Conservation (phyloP, 2,113 vertebrate genomes). For the Smithornis capensis region DNA sequence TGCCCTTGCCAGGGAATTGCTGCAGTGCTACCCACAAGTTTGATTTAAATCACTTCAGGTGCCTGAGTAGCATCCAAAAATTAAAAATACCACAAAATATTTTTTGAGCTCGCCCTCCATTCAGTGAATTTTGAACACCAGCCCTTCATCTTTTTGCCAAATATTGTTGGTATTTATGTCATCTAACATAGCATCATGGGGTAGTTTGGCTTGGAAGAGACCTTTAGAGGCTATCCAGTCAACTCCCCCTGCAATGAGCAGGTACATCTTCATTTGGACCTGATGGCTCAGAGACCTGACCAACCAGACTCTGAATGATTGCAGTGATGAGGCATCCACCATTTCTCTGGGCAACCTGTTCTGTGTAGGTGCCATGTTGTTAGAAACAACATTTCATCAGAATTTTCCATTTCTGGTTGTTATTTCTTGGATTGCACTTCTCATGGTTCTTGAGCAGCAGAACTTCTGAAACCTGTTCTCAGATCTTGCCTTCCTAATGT, state of each 20-base stretch:
- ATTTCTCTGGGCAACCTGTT: no score
- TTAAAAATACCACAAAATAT: fast-evolving
- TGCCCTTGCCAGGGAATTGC: background rate
- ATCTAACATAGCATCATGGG: fast-evolving
- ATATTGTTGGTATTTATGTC: background rate
- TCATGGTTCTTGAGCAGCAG: background rate
- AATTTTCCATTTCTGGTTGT: background rate
- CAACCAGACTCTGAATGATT: background rate
- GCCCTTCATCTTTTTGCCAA: background rate
- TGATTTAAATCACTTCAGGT: background rate
- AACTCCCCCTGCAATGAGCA: background rate
- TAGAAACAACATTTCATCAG: fast-evolving
- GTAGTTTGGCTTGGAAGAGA: background rate
- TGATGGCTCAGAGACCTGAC: background rate
- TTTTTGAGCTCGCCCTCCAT: background rate
- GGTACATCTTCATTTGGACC: background rate
- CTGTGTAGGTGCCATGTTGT: background rate
- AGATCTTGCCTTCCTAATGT: background rate
- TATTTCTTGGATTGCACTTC: background rate
- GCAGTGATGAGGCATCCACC: background rate
- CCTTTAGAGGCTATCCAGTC: background rate
- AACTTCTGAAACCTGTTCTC: background rate
- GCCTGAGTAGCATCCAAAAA: background rate
- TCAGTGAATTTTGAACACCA: background rate
- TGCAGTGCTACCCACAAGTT: background rate